Evolutionary conservation across 2,113 vertebrate genomes (phyloP).

Genomic region (Bufo bufo): DNA sequence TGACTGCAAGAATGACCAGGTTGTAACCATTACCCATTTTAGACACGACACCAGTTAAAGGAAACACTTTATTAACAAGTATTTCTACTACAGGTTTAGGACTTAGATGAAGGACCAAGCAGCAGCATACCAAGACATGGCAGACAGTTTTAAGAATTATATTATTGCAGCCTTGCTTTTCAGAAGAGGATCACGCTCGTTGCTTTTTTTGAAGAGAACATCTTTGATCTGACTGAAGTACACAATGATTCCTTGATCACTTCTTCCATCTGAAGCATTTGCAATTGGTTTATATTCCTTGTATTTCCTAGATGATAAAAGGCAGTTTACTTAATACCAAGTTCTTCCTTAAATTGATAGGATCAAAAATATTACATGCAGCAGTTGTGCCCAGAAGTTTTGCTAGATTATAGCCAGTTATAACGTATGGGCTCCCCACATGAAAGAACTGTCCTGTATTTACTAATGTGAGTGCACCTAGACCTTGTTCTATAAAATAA

Average conservation of each 20-base stretch:
- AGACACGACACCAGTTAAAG: background rate
- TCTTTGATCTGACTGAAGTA: conserved; percentile 74
- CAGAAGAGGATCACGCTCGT: conserved; percentile 84
- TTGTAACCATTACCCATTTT: no score
- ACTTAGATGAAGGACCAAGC: background rate
- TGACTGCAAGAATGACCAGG: no score
- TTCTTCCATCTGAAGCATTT: conserved; percentile 58
- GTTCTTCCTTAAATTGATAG: no score
- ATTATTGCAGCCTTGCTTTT: conserved; percentile 68
- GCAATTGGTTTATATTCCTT: conserved; percentile 84
- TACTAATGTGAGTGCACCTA: no score
- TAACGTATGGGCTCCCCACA: no score
- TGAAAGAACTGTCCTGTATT: no score
- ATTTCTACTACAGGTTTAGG: background rate
- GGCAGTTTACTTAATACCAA: background rate
- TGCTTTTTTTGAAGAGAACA: conserved; percentile 72
- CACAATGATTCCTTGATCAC: conserved; percentile 62
- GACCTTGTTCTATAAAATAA: no score
- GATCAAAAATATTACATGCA: no score
- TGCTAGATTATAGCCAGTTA: no score
- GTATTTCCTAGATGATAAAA: conserved; percentile 77
- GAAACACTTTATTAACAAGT: background rate
- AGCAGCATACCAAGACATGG: background rate
- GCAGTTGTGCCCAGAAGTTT: no score
- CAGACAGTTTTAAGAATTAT: conserved; percentile 60